Conservation (phyloP, 2,113 vertebrate genomes). For the Bos javanicus region DNA sequence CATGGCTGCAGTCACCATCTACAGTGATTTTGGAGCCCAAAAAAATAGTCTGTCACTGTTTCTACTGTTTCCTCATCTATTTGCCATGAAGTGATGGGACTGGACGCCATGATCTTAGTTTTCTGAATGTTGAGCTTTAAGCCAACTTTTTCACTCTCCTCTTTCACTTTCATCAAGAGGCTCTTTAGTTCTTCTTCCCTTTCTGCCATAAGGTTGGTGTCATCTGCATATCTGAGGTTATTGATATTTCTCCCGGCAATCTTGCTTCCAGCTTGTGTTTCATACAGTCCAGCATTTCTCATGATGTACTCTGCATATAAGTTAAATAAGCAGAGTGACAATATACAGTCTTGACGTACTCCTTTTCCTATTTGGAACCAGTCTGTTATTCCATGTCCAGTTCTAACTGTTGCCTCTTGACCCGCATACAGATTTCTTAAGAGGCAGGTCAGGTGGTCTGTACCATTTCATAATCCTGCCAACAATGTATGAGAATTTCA, state of each 20-base stretch:
- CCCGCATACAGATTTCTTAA: not conserved
- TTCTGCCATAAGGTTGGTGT: not conserved
- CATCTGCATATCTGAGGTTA: not conserved
- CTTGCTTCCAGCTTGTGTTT: not conserved
- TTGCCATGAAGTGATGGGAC: not conserved
- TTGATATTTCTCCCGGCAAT: rapidly evolving
- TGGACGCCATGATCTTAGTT: rapidly evolving
- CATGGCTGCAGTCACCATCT: not conserved
- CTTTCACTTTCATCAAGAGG: not conserved
- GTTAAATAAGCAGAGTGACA: not conserved
- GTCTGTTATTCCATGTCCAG: not conserved
- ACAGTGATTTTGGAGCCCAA: not conserved
- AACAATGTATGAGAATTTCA: not conserved
- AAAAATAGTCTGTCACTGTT: not conserved
- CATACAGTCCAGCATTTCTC: not conserved
- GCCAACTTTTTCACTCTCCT: not conserved
- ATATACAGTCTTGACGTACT: rapidly evolving
- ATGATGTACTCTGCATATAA: not conserved
- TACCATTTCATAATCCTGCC: not conserved
- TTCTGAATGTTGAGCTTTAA: not conserved
- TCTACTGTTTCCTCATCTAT: not conserved
- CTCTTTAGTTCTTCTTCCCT: not conserved
- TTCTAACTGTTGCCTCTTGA: not conserved
- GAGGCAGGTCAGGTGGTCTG: not conserved
- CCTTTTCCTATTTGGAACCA: rapidly evolving